Conservation (phyloP, 2,888 invertebrate genomes). For the Oxytorus armatus region DNA sequence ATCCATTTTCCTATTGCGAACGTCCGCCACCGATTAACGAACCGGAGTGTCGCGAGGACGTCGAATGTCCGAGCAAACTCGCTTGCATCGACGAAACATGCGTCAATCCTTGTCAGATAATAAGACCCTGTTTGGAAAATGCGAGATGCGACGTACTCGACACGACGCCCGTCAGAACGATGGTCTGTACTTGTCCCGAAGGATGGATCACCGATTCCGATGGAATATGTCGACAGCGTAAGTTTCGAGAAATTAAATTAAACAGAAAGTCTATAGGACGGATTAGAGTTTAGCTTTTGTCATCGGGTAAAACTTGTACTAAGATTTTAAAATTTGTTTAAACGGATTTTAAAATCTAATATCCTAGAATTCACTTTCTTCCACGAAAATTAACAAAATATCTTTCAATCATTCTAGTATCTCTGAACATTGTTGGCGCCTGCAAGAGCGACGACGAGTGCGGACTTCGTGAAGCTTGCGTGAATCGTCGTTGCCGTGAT, state of each 20-base stretch:
- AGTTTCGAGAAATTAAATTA: conserved; percentile 59
- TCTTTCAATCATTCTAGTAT: conserved; percentile 85
- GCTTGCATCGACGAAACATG: conserved; percentile 93
- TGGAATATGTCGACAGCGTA: conserved; percentile 91
- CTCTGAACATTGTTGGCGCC: conserved; percentile 86
- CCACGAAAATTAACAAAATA: background rate
- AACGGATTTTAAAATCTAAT: background rate
- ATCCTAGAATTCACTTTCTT: background rate
- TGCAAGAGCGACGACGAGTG: conserved; percentile 94
- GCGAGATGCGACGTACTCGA: conserved; percentile 93
- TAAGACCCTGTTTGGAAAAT: conserved; percentile 91
- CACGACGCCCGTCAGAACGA: conserved; percentile 93
- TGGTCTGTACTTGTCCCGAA: conserved; percentile 95
- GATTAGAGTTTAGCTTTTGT: too few species aligned
- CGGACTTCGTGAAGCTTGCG: conserved; percentile 91
- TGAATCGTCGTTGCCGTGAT: conserved; percentile 93
- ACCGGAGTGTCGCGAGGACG: conserved; percentile 91
- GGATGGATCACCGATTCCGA: conserved; percentile 92
- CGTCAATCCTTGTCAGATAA: conserved; percentile 91
- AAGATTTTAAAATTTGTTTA: conserved; percentile 33
- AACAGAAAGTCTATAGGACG: too few species aligned
- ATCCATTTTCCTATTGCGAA: conserved; percentile 92
- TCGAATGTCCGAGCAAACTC: conserved; percentile 92
- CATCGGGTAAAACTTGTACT: too few species aligned
- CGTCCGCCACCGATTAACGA: conserved; percentile 84